Evolutionary conservation across 2,797 vertebrate genomes (phyloP), one percentile per base, ranked within the genome.

Genomic region (Jordanella pulchra): DNA sequence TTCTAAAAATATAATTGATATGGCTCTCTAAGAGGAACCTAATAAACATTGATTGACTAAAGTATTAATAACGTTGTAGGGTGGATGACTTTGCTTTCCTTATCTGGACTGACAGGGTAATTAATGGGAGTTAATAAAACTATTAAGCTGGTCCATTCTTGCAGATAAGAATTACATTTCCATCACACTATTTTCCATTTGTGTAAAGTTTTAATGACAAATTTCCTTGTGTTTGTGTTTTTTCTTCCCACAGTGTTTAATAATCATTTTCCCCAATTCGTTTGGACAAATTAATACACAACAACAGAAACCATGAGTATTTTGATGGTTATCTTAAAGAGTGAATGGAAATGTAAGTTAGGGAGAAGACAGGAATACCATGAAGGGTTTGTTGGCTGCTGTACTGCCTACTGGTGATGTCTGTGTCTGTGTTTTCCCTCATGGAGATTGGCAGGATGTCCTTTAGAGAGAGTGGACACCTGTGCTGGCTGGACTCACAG

Each of bases 291-390:
- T 89, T 80, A 80, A 86, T 86, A 77, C 60, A 77, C 54, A 65
- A 67, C 75, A 53, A 51, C 45, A 77, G 42, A 42, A 35, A 76
- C 75, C 71, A 35, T 73, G 75, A 81, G 74, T 86, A 81, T 87
- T 89, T 88, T 86, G 84, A 89, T 86, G 80, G 83, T 75, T 86
- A 77, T 79, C 78, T 71, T 56, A 66, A 71, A 71, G 56, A 66
- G 71, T 75, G 75, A 79, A 75, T 65, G 64, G 79, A 86, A 82
- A 65, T 4, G 75, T 75, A 60, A 60, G 30, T 32, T 32, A 61
- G 50, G 70, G 80, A 60, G 66, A 77, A 74, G 73, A 71, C 45
- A 35, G 81, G 80, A 72, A 47, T 55, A 78, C 64, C 67, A 74
- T 1, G 65, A 82, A 65, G 39, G 66, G 30, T 80, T 64, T 77